Conservation (phyloP, 2,113 vertebrate species). For the Jaculus jaculus region DNA sequence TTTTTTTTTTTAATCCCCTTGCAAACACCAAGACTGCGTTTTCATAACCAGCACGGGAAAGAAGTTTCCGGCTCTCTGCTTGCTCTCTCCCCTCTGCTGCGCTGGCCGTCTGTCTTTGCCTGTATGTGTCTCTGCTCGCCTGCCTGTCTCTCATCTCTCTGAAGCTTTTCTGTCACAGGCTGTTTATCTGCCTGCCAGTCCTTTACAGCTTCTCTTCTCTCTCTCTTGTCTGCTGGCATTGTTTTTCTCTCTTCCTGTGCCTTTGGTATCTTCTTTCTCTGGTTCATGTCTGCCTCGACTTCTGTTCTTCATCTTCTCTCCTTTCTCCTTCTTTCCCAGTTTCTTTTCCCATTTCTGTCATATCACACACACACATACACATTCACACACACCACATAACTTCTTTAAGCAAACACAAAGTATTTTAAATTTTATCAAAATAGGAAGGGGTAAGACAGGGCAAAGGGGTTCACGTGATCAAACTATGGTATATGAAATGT, state of each 20-base stretch:
- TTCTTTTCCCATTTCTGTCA: not conserved
- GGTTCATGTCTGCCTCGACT: not conserved
- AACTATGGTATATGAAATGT: too few relatives aligned
- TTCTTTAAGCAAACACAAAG: slow-evolving; percentile 34
- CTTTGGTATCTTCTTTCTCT: slow-evolving; percentile 28
- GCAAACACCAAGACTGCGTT: not conserved
- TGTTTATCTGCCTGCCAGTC: not conserved
- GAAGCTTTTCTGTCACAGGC: not conserved
- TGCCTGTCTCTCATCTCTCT: not conserved
- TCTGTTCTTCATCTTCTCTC: not conserved
- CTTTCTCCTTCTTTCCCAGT: fast-evolving
- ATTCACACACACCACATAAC: not conserved
- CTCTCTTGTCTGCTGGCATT: not conserved
- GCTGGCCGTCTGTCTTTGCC: not conserved
- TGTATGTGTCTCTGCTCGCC: not conserved
- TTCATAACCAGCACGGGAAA: not conserved
- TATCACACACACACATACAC: not conserved
- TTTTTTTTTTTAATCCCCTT: not conserved
- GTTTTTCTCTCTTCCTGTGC: not conserved
- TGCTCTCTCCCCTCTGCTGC: not conserved
- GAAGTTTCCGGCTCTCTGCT: not conserved
- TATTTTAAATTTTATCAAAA: slow-evolving; percentile 31
- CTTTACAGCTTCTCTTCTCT: not conserved
- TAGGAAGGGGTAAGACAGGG: too few relatives aligned
- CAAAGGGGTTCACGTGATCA: too few relatives aligned